Percentiles rank a stretch among this genome's conserved stretches.
phyloP scores from a whole-genome alignment of 2,797 vertebrate species.

The Alfaro cultratus region DNA sequence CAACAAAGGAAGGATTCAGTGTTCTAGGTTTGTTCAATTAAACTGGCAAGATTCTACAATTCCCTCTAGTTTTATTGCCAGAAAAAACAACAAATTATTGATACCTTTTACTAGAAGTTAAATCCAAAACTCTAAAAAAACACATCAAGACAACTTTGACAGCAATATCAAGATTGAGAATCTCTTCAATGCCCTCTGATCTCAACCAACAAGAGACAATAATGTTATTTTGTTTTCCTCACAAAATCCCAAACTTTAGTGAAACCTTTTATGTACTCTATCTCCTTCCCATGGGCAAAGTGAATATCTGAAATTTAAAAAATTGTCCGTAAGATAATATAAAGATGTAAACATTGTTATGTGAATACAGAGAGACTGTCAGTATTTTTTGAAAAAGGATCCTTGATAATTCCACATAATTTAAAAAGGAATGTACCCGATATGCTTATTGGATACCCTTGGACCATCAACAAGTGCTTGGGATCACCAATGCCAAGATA shows the following conservation, averaged over 20 bases:
- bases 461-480: no score
- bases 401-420: no score
- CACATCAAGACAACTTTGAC: background rate
- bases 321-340: background rate
- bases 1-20: constrained; percentile 3
- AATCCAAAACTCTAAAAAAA: background rate
- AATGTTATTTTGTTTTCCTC: background rate
- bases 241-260: background rate
- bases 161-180: background rate
- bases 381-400: no score
- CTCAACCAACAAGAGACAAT: background rate
- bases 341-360: background rate
- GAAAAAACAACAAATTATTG: background rate
- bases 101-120: background rate
- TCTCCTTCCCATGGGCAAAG: background rate
- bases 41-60: background rate
- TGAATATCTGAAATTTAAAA: background rate
- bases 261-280: background rate
- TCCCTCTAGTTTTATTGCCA: background rate
- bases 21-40: background rate
- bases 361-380: background rate
- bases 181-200: background rate
- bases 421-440: no score
- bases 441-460: no score
- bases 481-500: background rate